These are phyloP conservation scores for Adela reaumurella DNA, from an alignment of 2,888 invertebrate species.

Conservation along the genomic window DNA sequence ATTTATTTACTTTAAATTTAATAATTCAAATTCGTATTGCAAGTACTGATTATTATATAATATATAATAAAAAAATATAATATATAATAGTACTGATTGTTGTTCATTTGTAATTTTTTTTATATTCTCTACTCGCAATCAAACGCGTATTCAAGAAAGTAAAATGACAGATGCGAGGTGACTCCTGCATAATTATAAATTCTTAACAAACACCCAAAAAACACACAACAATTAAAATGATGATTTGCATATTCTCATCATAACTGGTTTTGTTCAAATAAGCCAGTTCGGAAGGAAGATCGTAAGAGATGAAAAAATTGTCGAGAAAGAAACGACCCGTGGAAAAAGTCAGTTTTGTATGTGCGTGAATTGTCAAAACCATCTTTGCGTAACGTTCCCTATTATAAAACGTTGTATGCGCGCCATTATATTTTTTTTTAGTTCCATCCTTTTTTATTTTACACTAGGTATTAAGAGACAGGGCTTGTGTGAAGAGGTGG, in stretches of 20 bases:
- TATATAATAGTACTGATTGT: too few relatives aligned
- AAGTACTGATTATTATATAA: too few relatives aligned
- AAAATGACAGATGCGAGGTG: slow-evolving; percentile 50
- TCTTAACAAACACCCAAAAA: slow-evolving; percentile 20
- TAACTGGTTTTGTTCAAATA: slow-evolving; percentile 18
- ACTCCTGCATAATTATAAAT: slow-evolving; percentile 1
- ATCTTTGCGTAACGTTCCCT: slow-evolving; percentile 33
- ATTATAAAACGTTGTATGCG: too few relatives aligned
- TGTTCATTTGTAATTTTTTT: too few relatives aligned
- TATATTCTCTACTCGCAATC: too few relatives aligned
- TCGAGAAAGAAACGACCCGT: slow-evolving; percentile 18
- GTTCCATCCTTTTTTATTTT: too few relatives aligned
- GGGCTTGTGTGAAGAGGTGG: too few relatives aligned
- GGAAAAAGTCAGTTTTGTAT: slow-evolving; percentile 6
- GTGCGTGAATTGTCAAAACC: slow-evolving; percentile 27
- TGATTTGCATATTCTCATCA: slow-evolving; percentile 49
- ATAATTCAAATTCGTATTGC: too few relatives aligned
- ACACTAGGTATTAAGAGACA: too few relatives aligned
- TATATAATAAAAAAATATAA: too few relatives aligned
- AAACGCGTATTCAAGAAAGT: not conserved
- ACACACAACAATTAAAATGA: slow-evolving; percentile 27
- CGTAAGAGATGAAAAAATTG: slow-evolving; percentile 18
- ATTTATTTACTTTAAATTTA: too few relatives aligned
- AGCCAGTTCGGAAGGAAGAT: slow-evolving; percentile 18
- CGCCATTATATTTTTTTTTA: too few relatives aligned